Evolutionary conservation across 2,888 invertebrate genomes (phyloP).

Genomic region (Netelia virgata): DNA sequence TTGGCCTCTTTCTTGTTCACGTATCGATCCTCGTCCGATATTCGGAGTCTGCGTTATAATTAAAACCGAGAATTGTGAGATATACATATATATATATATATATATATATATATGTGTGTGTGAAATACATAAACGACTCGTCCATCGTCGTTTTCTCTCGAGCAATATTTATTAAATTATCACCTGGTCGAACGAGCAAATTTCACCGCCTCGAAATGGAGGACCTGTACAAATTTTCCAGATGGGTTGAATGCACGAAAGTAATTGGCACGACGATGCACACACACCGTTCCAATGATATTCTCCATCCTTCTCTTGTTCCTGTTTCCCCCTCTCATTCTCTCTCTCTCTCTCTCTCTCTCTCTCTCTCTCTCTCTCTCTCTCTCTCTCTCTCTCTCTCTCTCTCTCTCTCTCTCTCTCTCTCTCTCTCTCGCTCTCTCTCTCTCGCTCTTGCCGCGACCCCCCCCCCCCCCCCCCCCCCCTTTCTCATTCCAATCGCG

Average conservation of each 20-base stretch:
- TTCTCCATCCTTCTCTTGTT: constrained; percentile 15
- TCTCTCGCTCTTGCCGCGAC: constrained; percentile 7
- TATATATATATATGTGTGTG: no score
- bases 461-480: constrained; percentile 24
- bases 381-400: constrained; percentile 19
- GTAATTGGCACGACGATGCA: constrained; percentile 55
- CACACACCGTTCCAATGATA: background rate
- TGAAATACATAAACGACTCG: background rate
- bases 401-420: constrained; percentile 27
- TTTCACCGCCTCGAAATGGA: constrained; percentile 48
- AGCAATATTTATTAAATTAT: constrained; percentile 64
- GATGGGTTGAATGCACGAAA: constrained; percentile 54
- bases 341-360: constrained; percentile 28
- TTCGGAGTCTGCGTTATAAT: background rate
- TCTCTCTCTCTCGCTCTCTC: constrained; percentile 24
- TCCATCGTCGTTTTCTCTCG: constrained; percentile 8
- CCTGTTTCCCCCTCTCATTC: constrained; percentile 21
- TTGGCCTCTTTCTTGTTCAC: no score
- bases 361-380: constrained; percentile 36
- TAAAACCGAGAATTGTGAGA: no score
- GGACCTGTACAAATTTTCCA: constrained; percentile 31
- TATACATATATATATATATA: no score
- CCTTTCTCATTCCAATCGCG: constrained; percentile 5
- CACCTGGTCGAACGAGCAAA: constrained; percentile 42
- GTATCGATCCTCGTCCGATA: background rate